Evolutionary conservation across 1,140 invertebrate species (phyloP).

Genomic region (Teleogryllus occipitalis): DNA sequence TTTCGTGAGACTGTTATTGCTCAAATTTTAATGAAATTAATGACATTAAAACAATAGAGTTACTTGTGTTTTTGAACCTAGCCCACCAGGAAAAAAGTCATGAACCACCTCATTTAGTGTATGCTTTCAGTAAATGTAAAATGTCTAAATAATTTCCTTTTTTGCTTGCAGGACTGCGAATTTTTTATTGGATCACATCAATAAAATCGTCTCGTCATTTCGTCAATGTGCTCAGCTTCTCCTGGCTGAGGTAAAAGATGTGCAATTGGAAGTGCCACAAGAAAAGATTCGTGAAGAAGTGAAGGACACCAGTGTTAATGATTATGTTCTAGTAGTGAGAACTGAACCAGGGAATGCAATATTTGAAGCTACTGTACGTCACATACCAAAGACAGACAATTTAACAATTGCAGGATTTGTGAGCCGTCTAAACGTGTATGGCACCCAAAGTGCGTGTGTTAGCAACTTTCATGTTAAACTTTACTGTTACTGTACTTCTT

Average conservation of each 20-base stretch:
- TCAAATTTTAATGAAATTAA: no score
- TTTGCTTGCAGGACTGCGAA: constrained; percentile 19
- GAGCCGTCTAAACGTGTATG: constrained; percentile 74
- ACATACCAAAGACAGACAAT: constrained; percentile 26
- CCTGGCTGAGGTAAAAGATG: constrained; percentile 45
- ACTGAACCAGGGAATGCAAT: constrained; percentile 58
- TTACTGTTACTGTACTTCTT: constrained; percentile 60
- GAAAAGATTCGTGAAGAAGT: constrained; percentile 19
- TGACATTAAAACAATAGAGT: no score
- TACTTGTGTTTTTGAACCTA: no score
- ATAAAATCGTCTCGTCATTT: constrained; percentile 43
- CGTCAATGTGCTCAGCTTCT: constrained; percentile 45
- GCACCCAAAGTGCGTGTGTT: constrained; percentile 67
- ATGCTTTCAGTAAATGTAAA: no score
- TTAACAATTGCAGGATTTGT: constrained; percentile 50
- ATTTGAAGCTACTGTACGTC: constrained; percentile 65
- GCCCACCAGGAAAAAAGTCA: no score
- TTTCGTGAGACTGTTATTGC: no score
- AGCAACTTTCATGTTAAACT: constrained; percentile 63
- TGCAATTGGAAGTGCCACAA: constrained; percentile 36
- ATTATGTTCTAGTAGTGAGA: constrained; percentile 56
- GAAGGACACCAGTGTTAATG: constrained; percentile 32
- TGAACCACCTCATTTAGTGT: no score
- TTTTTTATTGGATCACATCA: constrained; percentile 53
- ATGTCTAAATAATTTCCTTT: neutral